Evolutionary conservation across 1,140 invertebrate genomes (phyloP).

Genomic region (Drosophila pectinifera): DNA sequence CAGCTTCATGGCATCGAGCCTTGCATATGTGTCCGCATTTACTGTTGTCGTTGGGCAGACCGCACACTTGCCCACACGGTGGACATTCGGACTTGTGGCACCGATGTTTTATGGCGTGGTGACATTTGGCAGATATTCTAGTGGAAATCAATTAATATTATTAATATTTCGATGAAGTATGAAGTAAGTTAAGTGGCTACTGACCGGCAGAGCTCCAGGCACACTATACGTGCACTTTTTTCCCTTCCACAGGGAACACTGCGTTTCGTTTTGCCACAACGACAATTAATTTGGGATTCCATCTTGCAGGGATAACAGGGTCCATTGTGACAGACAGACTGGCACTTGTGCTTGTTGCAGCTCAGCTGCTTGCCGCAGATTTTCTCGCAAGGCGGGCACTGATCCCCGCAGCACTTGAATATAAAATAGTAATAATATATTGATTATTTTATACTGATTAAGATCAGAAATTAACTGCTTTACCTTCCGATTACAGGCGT

Average conservation of each 20-base stretch:
- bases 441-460: no score
- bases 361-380: constrained; percentile 92
- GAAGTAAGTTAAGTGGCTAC: background rate
- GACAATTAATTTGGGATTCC: constrained; percentile 92
- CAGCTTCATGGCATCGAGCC: constrained; percentile 91
- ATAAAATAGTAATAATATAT: no score
- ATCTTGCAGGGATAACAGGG: constrained; percentile 95
- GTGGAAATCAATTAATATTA: background rate
- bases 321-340: constrained; percentile 93
- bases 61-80: constrained; percentile 91
- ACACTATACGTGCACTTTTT: constrained; percentile 91
- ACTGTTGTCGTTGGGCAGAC: constrained; percentile 85
- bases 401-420: constrained; percentile 91
- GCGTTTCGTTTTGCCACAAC: constrained; percentile 92
- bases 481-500: constrained; percentile 94
- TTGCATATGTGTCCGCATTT: constrained; percentile 92
- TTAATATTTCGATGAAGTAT: background rate
- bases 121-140: constrained; percentile 91
- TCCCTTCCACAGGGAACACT: constrained; percentile 94
- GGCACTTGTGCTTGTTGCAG: constrained; percentile 96
- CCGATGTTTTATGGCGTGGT: constrained; percentile 91
- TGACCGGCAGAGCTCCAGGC: constrained; percentile 88
- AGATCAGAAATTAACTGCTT: no score
- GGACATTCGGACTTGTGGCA: constrained; percentile 96
- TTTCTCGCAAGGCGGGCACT: constrained; percentile 95